Base-by-base conservation (phyloP, 2,113 vertebrate species). In the Pterophyllum scalare region DNA sequence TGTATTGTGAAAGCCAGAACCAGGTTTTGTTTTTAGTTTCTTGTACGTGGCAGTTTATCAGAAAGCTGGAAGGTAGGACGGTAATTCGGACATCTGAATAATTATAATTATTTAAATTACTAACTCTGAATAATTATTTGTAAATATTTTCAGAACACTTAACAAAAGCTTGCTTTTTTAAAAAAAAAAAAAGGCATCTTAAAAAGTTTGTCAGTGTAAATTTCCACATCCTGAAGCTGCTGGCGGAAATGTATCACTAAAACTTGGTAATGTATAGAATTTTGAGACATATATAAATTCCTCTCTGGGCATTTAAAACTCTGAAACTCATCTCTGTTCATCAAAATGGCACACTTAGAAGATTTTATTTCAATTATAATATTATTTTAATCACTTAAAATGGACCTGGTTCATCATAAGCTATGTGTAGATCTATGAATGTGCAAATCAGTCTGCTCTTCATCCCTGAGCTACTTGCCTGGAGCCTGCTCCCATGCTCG, bases 1-100 rank as follows among this genome's bases (percentile, higher is more conserved):
- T 88, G 57, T 74, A 56, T 75, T 77, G 87, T 19, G 5, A 58
- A 77, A 86, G 57, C 58, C 46, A 85, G 43, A 89, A 59, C 49
- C 13, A 1, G 52, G 60, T 83, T 80, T 82, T 59, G 59, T 82
- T 46, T 4, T 24, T 56, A 62, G 20, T 85, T 46, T 56, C 33
- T 31, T 76, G 58, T 33, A 49, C 22, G 12, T 19, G 59, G 52
- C n/a, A 33, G 11, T 26, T 65, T 28, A n/a, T 82, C 70, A 46
- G 61, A 46, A 56, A 76, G 46, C 2, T 82, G 40, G 64, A 67
- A 67, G 15, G 8, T 49, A 49, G 24, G 24, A 70, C 49, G 15
- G 24, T 17, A 49, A 52, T 52, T 7, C 9, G 28, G 43, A 49
- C 24, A 31, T 59, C 28, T n/a, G n/a, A n/a, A n/a, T n/a, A n/a